phyloP scores from a whole-genome alignment of 2,113 vertebrate genomes.

The Hyaena hyaena region DNA sequence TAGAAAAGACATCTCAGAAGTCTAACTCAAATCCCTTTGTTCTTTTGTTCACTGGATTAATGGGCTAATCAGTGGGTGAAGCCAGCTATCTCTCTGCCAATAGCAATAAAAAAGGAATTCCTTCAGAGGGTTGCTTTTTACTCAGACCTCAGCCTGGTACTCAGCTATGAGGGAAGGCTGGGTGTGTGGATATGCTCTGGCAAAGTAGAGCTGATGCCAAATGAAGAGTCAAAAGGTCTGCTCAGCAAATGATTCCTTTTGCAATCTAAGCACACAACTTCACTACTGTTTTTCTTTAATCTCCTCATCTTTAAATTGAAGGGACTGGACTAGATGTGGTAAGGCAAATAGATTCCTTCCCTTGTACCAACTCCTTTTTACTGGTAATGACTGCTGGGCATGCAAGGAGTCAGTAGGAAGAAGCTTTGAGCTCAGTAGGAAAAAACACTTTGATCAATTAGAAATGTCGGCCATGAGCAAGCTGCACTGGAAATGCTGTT shows the following conservation, averaged over 20 bases:
- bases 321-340: background rate
- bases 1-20: constrained; percentile 52
- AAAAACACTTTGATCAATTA: background rate
- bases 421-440: background rate
- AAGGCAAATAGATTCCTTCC: background rate
- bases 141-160: background rate
- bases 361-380: background rate
- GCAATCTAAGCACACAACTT: background rate
- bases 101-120: constrained; percentile 4
- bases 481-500: background rate
- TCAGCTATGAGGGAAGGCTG: background rate
- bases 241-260: background rate
- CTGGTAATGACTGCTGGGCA: background rate
- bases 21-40: constrained; percentile 20
- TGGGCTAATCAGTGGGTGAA: background rate
- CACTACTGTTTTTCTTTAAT: background rate
- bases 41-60: constrained; percentile 29
- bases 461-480: background rate
- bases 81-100: constrained; percentile 20
- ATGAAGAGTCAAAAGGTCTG: background rate
- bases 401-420: background rate
- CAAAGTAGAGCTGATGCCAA: background rate
- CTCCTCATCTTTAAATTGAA: background rate
- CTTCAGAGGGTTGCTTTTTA: background rate
- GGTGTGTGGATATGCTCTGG: fast-evolving